Conservation (phyloP, 2,888 invertebrate species). For the Macrosoma leucophasiata region DNA sequence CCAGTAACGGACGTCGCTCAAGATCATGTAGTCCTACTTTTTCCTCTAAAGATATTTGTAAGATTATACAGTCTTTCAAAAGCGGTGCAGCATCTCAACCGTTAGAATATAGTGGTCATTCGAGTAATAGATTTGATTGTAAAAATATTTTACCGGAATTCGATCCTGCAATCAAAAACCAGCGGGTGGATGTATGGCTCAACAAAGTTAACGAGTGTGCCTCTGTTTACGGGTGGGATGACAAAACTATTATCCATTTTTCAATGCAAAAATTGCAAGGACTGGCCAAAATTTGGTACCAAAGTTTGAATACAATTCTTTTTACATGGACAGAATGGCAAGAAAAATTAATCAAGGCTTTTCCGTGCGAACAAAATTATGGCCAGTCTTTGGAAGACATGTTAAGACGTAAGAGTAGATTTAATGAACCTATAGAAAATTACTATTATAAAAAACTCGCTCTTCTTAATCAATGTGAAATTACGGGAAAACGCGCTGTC, state of each 20-base stretch:
- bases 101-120: neutral
- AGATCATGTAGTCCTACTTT: constrained; percentile 12
- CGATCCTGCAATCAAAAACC: constrained; percentile 8
- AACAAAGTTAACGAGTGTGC: constrained; percentile 17
- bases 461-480: constrained; percentile 19
- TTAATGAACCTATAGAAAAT: constrained; percentile 20
- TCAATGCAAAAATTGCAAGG: constrained; percentile 25
- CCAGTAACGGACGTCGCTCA: neutral
- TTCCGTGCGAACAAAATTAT: constrained; percentile 18
- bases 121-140: neutral
- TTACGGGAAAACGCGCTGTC: constrained; percentile 22
- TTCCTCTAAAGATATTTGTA: constrained; percentile 7
- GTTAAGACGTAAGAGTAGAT: constrained; percentile 14
- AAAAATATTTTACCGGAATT: constrained; percentile 11
- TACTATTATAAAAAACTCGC: constrained; percentile 24
- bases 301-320: constrained; percentile 18
- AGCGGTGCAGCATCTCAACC: constrained; percentile 4
- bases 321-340: constrained; percentile 21
- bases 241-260: constrained; percentile 17
- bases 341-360: constrained; percentile 12
- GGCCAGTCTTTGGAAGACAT: constrained; percentile 18
- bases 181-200: constrained; percentile 12
- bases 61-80: constrained; percentile 3
- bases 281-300: constrained; percentile 23
- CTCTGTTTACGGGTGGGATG: constrained; percentile 18